These are phyloP conservation scores for Philhelius pedissequus DNA, from an alignment of 2,888 invertebrate genomes.

Conservation along the genomic window DNA sequence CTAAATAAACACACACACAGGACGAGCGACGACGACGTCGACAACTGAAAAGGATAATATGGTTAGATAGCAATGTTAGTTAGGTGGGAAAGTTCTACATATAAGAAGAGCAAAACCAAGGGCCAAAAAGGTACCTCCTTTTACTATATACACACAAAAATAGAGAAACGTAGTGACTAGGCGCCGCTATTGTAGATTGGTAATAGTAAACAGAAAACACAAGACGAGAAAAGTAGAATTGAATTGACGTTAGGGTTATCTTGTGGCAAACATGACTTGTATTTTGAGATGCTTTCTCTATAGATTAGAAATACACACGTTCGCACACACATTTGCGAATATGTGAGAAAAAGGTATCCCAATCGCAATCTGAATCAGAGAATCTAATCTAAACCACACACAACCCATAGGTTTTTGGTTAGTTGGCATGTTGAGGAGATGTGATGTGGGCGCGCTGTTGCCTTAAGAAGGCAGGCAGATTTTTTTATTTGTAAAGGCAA, in stretches of 20 bases:
- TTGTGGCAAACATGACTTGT: constrained; percentile 65
- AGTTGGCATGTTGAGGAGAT: background rate
- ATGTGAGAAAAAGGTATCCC: constrained; percentile 26
- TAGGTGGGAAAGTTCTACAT: constrained; percentile 38
- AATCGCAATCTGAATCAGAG: background rate
- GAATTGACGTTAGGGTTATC: constrained; percentile 67
- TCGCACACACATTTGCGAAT: constrained; percentile 23
- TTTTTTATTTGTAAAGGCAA: background rate
- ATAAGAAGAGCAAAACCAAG: constrained; percentile 7
- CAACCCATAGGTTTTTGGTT: constrained; percentile 2
- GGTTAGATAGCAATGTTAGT: background rate
- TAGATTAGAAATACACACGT: constrained; percentile 53
- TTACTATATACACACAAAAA: background rate
- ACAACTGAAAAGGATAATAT: constrained; percentile 35
- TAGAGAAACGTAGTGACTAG: constrained; percentile 7
- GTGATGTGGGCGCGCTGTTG: background rate
- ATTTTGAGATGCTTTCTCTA: constrained; percentile 61
- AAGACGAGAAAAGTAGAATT: constrained; percentile 43
- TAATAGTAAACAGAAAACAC: constrained; percentile 22
- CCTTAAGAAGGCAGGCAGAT: background rate
- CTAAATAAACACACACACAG: background rate
- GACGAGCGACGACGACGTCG: background rate
- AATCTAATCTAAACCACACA: constrained; percentile 38
- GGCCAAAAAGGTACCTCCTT: background rate
- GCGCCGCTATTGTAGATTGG: background rate